Percentiles rank a stretch among this genome's conserved stretches.
These are phyloP conservation scores for Penaeus chinensis DNA, from an alignment of 1,140 invertebrate species.

Conservation along the genomic window DNA sequence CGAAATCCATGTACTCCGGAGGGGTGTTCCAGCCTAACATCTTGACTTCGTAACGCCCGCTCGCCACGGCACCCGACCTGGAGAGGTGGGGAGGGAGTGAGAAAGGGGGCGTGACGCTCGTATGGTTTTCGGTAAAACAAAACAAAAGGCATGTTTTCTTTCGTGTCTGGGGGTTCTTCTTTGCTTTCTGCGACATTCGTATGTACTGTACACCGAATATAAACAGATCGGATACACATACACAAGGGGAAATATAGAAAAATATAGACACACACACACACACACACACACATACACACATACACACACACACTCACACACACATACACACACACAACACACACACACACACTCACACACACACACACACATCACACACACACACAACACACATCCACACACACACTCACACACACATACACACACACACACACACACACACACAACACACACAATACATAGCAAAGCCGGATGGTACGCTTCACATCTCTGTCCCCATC, in stretches of 20 bases:
- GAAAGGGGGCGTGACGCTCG: background rate
- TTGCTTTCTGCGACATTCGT: too few relatives aligned
- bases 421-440: too few relatives aligned
- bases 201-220: too few relatives aligned
- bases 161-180: too few relatives aligned
- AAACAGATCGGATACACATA: background rate
- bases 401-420: too few relatives aligned
- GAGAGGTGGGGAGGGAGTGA: background rate
- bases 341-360: too few relatives aligned
- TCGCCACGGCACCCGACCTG: background rate
- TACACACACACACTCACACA: background rate
- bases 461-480: too few relatives aligned
- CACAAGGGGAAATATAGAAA: background rate
- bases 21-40: constrained; percentile 83
- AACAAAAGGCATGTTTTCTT: too few relatives aligned
- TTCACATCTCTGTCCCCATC: too few relatives aligned
- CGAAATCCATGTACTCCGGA: constrained; percentile 78
- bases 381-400: background rate
- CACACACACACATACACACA: background rate
- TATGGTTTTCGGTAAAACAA: background rate
- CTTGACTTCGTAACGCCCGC: constrained; percentile 65
- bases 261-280: background rate
- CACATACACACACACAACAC: background rate
- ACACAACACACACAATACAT: background rate
- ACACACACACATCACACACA: background rate